Conservation (phyloP, 2,888 invertebrate species). For the Andrena chrysosceles region DNA sequence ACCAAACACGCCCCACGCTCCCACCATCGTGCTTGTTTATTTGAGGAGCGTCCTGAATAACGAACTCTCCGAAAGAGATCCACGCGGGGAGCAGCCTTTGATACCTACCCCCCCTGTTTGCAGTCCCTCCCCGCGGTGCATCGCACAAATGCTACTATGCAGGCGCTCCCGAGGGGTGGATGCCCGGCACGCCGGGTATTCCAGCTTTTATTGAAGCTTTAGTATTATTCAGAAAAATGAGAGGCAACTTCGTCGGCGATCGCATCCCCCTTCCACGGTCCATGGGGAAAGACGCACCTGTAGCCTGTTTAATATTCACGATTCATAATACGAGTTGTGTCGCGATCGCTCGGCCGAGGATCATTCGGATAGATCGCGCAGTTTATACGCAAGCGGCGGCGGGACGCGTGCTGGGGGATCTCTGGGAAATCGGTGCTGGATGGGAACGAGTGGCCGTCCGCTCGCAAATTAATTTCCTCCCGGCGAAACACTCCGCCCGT, state of each 20-base stretch:
- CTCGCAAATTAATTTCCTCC: slow-evolving; percentile 28
- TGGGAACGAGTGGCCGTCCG: not conserved
- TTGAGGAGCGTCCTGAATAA: not conserved
- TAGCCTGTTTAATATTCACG: slow-evolving; percentile 8
- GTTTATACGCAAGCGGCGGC: not conserved
- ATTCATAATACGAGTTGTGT: not conserved
- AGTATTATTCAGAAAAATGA: too few relatives aligned
- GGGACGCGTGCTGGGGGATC: slow-evolving; percentile 4
- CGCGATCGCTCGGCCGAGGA: not conserved
- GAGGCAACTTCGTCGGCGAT: not conserved
- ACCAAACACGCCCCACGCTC: not conserved
- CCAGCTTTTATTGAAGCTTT: too few relatives aligned
- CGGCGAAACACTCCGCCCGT: not conserved
- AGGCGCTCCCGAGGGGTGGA: not conserved
- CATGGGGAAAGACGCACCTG: not conserved
- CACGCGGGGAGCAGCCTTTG: too few relatives aligned
- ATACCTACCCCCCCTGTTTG: not conserved
- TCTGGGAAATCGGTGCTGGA: not conserved
- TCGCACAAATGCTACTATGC: not conserved
- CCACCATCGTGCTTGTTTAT: not conserved
- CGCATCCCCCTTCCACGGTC: not conserved
- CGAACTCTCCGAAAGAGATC: not conserved
- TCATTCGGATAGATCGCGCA: not conserved
- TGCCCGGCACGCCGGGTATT: too few relatives aligned
- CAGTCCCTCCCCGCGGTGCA: not conserved